Conservation (phyloP, 2,113 vertebrate genomes). For the Aspidoscelis tigris region DNA sequence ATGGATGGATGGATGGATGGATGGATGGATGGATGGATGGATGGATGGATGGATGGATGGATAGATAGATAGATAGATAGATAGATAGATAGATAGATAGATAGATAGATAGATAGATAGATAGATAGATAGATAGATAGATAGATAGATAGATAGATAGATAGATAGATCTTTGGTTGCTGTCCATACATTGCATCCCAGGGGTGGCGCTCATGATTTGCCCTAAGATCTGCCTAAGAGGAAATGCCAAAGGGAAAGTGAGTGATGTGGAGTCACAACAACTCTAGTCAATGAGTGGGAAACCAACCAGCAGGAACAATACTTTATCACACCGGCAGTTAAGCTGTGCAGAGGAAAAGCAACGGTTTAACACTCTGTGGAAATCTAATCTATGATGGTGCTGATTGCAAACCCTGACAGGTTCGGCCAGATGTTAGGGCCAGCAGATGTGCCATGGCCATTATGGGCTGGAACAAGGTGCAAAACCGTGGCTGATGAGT, state of each 20-base stretch:
- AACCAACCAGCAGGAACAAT: constrained; percentile 32
- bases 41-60: too few species aligned
- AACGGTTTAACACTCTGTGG: constrained; percentile 35
- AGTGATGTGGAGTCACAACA: neutral
- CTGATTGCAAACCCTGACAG: constrained; percentile 1
- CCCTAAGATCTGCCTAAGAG: constrained; percentile 19
- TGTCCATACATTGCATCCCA: neutral
- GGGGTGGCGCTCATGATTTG: neutral
- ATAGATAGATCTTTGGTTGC: neutral
- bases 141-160: too few species aligned
- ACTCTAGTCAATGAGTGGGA: constrained; percentile 19
- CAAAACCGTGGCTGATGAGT: constrained; percentile 29
- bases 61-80: too few species aligned
- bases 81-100: too few species aligned
- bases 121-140: too few species aligned
- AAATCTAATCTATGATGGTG: constrained; percentile 32
- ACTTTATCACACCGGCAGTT: constrained; percentile 21
- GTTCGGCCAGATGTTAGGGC: neutral
- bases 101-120: too few species aligned
- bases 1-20: too few species aligned
- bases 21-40: too few species aligned
- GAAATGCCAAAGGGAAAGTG: constrained; percentile 26
- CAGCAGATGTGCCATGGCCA: constrained; percentile 21
- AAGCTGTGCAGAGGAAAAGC: constrained; percentile 35
- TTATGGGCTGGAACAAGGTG: neutral